A percentile compares a stretch with the other conserved stretches of the same genome.
Conservation (phyloP, 2,888 invertebrate species). For the Mylabris sibirica region DNA sequence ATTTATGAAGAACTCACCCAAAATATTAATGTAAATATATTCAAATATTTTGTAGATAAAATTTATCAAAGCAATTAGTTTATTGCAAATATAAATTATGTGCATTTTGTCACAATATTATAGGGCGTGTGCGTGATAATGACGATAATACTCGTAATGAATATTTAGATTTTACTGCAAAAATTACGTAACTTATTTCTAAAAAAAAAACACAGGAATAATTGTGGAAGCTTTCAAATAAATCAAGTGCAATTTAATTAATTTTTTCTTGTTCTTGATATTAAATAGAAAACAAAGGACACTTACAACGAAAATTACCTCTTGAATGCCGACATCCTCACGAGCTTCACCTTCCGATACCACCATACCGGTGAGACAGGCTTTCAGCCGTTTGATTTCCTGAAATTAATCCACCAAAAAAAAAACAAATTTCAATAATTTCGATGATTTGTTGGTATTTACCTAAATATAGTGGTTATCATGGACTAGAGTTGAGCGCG, state of each 20-base stretch:
- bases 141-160: slow-evolving; percentile 1
- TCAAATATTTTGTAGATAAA: not conserved
- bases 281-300: slow-evolving; percentile 18
- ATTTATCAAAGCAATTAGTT: not conserved
- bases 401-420: slow-evolving; percentile 2
- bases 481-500: not conserved
- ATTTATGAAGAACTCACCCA: not conserved
- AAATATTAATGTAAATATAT: slow-evolving; percentile 15
- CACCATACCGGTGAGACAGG: slow-evolving; percentile 41
- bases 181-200: too few species aligned
- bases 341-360: slow-evolving; percentile 41
- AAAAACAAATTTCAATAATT: not conserved
- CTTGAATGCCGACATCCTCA: slow-evolving; percentile 49
- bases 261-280: too few species aligned
- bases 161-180: slow-evolving; percentile 10
- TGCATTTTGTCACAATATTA: slow-evolving; percentile 12
- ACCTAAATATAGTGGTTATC: not conserved
- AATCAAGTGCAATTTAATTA: not conserved
- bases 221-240: not conserved
- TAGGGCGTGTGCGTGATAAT: slow-evolving; percentile 11
- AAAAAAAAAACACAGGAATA: not conserved
- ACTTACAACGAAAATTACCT: slow-evolving; percentile 53
- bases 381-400: slow-evolving; percentile 19
- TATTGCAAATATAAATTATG: not conserved
- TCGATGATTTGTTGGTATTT: not conserved